phyloP scores from a whole-genome alignment of 2,113 vertebrate genomes.

The Dryoscopus gambensis region DNA sequence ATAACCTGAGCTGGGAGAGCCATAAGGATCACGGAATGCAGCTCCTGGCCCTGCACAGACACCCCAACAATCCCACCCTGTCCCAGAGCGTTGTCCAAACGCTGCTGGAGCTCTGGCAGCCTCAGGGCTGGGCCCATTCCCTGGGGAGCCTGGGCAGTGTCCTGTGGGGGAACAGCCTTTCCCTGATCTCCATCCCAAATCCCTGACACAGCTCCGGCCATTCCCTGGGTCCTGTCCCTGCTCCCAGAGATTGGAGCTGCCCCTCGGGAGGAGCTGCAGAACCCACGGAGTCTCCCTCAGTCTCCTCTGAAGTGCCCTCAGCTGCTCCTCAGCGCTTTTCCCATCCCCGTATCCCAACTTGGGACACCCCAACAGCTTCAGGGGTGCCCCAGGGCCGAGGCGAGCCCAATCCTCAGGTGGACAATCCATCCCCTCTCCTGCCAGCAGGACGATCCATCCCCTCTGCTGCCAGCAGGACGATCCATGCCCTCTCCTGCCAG shows the following conservation, averaged over 20 bases:
- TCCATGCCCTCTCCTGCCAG: too few species aligned
- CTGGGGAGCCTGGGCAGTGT: neutral
- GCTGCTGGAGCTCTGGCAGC: neutral
- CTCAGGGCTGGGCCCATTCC: rapidly evolving
- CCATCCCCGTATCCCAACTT: neutral
- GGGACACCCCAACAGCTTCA: neutral
- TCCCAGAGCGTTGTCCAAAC: rapidly evolving
- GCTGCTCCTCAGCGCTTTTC: neutral
- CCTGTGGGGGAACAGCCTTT: neutral
- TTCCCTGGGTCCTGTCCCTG: neutral
- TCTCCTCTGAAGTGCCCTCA: neutral
- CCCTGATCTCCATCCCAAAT: neutral
- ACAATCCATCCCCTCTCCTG: too few species aligned
- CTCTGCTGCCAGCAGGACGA: too few species aligned
- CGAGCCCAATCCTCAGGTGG: too few species aligned
- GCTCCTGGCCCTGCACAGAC: neutral
- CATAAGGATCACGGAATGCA: rapidly evolving
- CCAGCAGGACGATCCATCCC: too few species aligned
- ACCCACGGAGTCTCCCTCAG: neutral
- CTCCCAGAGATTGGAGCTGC: rapidly evolving
- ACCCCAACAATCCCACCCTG: neutral
- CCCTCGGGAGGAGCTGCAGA: neutral
- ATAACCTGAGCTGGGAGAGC: neutral
- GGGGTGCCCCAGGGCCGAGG: neutral
- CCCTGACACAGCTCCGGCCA: neutral